Base-by-base conservation (phyloP, 2,797 vertebrate species). In the Tragelaphus oryx region DNA sequence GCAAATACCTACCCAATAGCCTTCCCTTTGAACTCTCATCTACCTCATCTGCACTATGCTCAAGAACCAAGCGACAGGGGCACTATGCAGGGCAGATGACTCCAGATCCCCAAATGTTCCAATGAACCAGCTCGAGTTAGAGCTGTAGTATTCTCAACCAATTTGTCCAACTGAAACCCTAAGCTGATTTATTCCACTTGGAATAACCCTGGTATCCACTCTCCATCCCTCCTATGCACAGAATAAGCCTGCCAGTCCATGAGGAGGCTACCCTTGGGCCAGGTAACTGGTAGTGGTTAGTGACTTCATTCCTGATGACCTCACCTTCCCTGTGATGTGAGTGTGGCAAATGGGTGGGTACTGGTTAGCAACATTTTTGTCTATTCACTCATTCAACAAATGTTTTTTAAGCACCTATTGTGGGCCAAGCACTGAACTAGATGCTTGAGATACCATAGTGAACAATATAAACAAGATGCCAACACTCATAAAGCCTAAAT, bases 281-380 rank as follows among this genome's bases (percentile, higher is more conserved):
- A 96, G 78, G 30, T 92, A 87, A 95, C 91, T 62, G 57, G 57
- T 55, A 87, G 54, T 86, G 50, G 9, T 80, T 89, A 95, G 50
- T 95, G 95, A 97, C 74, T 81, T 96, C 89, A 95, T 74, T 46
- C 81, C 81, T 93, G 74, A 87, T 97, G 91, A 93, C 57, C 46
- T 97, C 91, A 97, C 74, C 87, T 90, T 96, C 37, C 97, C 81
- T 95, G 87, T 93, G 93, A 95, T 83, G 81, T 96, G 68, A 96
- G 24, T 88, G 37, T 96, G 59, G 75, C 50, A 95, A 78, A 33
- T 50, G 50, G 85, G 81, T 86, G 41, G 87, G 78, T 88, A 91
- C 28, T 82, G 55, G 26, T 65, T 79, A 96, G 80, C 80, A 93
- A 89, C 87, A 88, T 83, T 87, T 82, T 83, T 80, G 87, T 26